Percentiles rank a stretch among this genome's conserved stretches.
These are phyloP conservation scores for Paracyclopina nana DNA, from an alignment of 1,140 invertebrate genomes.

Conservation along the genomic window DNA sequence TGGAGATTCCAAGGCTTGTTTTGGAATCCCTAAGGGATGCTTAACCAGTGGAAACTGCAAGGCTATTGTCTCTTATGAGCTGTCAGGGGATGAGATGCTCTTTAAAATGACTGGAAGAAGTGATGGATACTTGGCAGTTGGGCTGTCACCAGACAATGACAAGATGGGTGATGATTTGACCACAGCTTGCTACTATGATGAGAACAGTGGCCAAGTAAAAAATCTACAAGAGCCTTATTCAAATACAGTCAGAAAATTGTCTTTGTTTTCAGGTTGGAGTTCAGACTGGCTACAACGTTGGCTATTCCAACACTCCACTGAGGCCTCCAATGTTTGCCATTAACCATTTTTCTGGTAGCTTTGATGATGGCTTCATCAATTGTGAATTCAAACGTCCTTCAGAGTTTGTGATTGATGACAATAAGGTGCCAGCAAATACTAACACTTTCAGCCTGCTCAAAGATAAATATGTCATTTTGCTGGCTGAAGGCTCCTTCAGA, in stretches of 20 bases:
- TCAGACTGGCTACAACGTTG: neutral
- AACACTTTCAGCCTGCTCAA: neutral
- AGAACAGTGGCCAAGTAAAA: neutral
- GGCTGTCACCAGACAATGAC: neutral
- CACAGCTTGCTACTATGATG: slow-evolving; percentile 1
- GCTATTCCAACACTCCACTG: neutral
- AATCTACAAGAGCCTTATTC: too few relatives aligned
- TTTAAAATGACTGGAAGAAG: slow-evolving; percentile 4
- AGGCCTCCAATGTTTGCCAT: neutral
- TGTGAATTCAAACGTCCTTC: neutral
- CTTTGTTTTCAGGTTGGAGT: neutral
- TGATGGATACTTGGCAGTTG: slow-evolving; percentile 5
- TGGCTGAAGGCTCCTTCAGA: neutral
- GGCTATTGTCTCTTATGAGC: slow-evolving; percentile 1
- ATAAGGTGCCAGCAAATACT: neutral
- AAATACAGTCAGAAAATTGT: too few relatives aligned
- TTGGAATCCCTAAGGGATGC: slow-evolving; percentile 10
- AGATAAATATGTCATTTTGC: neutral
- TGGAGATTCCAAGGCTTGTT: neutral
- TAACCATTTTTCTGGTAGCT: neutral
- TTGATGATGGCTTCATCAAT: slow-evolving; percentile 5
- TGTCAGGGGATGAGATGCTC: neutral
- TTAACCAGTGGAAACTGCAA: neutral
- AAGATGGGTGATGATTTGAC: slow-evolving; percentile 2
- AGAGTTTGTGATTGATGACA: too few relatives aligned